These are phyloP conservation scores for Peromyscus polionotus DNA, from an alignment of 2,113 vertebrate genomes.

Conservation along the genomic window DNA sequence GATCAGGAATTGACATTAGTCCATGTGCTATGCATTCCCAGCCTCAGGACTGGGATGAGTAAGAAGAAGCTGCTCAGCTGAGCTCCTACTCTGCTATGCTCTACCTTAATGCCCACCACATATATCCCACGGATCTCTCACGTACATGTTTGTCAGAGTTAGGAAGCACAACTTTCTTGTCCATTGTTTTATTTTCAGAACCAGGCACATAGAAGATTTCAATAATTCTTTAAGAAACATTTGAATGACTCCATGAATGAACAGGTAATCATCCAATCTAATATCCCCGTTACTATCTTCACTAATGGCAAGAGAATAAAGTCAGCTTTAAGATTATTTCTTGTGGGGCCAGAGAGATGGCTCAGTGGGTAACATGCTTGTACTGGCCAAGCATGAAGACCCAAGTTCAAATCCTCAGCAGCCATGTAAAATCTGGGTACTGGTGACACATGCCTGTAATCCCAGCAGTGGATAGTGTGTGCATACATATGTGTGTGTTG, in stretches of 20 bases:
- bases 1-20: background rate
- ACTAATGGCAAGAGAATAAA: background rate
- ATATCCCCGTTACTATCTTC: background rate
- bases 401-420: background rate
- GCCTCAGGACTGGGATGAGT: background rate
- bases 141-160: background rate
- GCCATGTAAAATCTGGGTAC: background rate
- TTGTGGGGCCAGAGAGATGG: background rate
- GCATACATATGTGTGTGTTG: too few species aligned
- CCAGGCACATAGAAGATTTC: background rate
- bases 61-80: background rate
- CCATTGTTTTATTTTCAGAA: background rate
- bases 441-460: background rate
- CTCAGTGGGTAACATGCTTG: background rate
- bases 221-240: background rate
- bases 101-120: background rate
- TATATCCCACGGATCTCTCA: background rate
- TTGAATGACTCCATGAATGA: background rate
- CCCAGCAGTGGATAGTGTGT: background rate
- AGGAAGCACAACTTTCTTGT: background rate
- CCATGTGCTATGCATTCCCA: background rate
- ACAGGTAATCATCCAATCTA: background rate
- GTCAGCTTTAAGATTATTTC: background rate
- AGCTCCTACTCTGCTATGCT: background rate
- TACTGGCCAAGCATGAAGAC: background rate